phyloP scores from a whole-genome alignment of 1,140 invertebrate species.

The Argopecten irradians region DNA sequence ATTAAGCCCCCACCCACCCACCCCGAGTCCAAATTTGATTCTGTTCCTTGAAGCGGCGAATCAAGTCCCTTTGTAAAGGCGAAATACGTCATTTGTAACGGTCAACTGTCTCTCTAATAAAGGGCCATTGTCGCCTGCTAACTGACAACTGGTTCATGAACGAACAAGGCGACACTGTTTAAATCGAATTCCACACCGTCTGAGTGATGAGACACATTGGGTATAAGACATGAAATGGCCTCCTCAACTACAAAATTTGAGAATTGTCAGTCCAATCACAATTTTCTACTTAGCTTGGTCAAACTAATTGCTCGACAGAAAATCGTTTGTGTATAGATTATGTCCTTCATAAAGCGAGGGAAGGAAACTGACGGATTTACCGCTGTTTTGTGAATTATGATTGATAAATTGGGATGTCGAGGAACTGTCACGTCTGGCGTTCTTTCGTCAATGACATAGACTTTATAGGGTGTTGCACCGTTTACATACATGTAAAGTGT shows the following conservation, averaged over 20 bases:
- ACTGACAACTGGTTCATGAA: too few relatives aligned
- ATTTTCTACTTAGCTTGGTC: neutral
- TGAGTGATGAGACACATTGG: neutral
- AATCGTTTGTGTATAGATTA: neutral
- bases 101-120: too few relatives aligned
- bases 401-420: neutral
- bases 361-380: neutral
- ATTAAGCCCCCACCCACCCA: too few relatives aligned
- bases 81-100: neutral
- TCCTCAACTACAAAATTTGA: neutral
- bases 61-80: neutral
- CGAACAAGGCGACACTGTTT: neutral
- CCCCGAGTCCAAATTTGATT: too few relatives aligned
- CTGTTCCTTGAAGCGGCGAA: too few relatives aligned
- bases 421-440: neutral
- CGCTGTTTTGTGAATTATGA: slow-evolving; percentile 1
- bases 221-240: neutral
- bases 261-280: neutral
- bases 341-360: neutral
- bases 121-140: too few relatives aligned
- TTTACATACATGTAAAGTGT: neutral
- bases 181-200: neutral
- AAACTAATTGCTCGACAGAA: neutral
- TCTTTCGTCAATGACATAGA: neutral
- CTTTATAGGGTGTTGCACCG: neutral